phyloP scores from a whole-genome alignment of 2,113 vertebrate genomes.

The Otocyon megalotis region DNA sequence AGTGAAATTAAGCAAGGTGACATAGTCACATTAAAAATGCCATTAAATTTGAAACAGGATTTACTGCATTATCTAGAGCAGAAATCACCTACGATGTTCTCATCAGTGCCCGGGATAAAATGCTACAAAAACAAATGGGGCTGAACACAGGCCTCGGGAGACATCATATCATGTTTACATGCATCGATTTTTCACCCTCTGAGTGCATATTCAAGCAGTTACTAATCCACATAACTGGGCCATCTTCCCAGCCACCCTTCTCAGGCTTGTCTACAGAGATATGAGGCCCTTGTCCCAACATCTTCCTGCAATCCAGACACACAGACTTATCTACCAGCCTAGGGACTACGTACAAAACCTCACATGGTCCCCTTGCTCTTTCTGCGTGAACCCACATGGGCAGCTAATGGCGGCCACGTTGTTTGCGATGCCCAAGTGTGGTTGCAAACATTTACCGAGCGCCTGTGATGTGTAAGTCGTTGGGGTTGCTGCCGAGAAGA shows the following conservation, averaged over 20 bases:
- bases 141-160: neutral
- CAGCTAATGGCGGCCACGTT: fast-evolving
- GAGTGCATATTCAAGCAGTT: neutral
- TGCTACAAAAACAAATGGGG: neutral
- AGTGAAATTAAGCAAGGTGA: neutral
- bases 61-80: neutral
- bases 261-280: neutral
- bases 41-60: neutral
- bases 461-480: neutral
- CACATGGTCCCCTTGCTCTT: fast-evolving
- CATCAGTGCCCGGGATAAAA: neutral
- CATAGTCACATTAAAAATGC: neutral
- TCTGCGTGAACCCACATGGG: fast-evolving
- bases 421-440: neutral
- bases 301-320: neutral
- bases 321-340: neutral
- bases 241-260: neutral
- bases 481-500: neutral
- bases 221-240: neutral
- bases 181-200: neutral
- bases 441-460: neutral
- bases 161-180: neutral
- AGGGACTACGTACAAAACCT: neutral
- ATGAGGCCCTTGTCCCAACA: neutral
- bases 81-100: neutral